phyloP scores from a whole-genome alignment of 2,113 vertebrate genomes.

The Melanerpes formicivorus region DNA sequence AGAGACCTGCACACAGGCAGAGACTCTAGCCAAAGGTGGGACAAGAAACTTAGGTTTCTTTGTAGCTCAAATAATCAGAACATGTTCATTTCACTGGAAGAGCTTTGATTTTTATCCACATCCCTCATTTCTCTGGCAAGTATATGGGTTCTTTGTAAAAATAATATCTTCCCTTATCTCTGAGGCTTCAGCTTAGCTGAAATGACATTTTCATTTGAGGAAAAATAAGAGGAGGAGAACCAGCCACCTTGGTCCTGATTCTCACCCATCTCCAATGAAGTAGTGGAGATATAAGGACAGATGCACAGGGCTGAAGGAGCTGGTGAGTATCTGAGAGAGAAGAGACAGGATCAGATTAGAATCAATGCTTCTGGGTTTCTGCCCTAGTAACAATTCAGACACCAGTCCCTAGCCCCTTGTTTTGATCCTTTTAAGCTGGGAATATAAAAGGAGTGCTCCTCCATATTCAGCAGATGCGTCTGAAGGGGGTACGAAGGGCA shows the following conservation, averaged over 20 bases:
- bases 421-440: constrained; percentile 27
- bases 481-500: not conserved
- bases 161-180: not conserved
- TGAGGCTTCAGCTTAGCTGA: not conserved
- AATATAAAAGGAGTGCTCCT: constrained; percentile 16
- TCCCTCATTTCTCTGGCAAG: not conserved
- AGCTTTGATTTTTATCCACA: not conserved
- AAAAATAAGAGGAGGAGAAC: not conserved
- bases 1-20: not conserved
- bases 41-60: not conserved
- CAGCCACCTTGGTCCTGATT: not conserved
- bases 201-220: not conserved
- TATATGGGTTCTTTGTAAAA: not conserved
- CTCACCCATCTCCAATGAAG: not conserved
- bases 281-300: not conserved
- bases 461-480: constrained; percentile 20
- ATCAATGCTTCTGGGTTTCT: not conserved
- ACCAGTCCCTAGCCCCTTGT: not conserved
- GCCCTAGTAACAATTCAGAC: not conserved
- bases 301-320: not conserved
- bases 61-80: not conserved
- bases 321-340: not conserved
- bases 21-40: not conserved
- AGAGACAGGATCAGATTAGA: not conserved
- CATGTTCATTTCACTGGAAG: accelerated